Base-by-base conservation (phyloP, 2,797 vertebrate species). In the Fratercula arctica region DNA sequence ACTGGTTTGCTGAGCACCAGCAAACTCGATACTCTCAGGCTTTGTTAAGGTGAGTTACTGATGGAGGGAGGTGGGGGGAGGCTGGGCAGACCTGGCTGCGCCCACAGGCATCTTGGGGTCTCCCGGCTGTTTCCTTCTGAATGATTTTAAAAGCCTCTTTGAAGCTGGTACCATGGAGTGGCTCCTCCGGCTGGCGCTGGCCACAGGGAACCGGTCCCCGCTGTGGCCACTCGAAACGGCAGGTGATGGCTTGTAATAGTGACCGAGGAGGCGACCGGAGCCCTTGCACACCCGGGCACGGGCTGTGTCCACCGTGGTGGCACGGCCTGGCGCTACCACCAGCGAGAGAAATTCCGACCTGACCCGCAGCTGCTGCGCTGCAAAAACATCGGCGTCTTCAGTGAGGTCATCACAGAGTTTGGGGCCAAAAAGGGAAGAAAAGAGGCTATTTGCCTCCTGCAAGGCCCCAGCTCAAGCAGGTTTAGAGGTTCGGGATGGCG, bases 201-300 rank as follows among this genome's bases (percentile, higher is more conserved):
- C 41, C 0, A 0, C 8, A 9, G 29, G 26, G 43, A 63, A 16
- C 70, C 0, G 0, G 60, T 24, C 41, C 73, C 1, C 0, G 56
- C 24, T 0, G 0, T 13, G 69, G 50, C 25, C 1, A 0, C 73
- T 63, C 12, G 9, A 5, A 53, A 6, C 11, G 63, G 48, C 70
- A 16, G 43, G 13, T 10, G n/a, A 39, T 9, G 3, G 13, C 31
- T 66, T 20, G 51, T 29, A 16, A 11, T 37, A 37, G 70, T 41
- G 31, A 17, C 7, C 11, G 0, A 16, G 59, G 59, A 46, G 39
- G 29, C 11, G 7, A 72, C 81, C 31, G 28, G 20, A 57, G 25
- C 35, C 35, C 19, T 0, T 0, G n/a, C 25, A 17, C 0, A 1
- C n/a, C 16, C 5, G 1, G 45, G 80, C 60, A 11, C 2, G 0